These are phyloP conservation scores for Daphoenositta chrysoptera DNA, from an alignment of 2,113 vertebrate species.

Conservation along the genomic window DNA sequence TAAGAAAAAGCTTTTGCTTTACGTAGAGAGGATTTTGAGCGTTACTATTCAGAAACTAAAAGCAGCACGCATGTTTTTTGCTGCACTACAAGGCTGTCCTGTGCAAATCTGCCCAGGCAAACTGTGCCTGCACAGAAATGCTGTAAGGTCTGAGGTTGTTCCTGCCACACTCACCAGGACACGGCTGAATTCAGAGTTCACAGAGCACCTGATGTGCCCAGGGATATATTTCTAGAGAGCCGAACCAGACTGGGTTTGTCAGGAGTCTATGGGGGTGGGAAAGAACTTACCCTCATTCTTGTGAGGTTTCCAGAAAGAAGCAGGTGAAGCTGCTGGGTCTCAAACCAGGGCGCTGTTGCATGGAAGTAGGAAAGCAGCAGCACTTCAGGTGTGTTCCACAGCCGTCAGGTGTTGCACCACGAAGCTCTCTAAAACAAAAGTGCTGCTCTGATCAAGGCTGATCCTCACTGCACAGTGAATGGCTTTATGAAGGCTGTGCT, in stretches of 20 bases:
- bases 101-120: neutral
- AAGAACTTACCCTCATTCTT: accelerated
- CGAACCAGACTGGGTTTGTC: neutral
- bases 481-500: neutral
- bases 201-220: accelerated
- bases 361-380: neutral
- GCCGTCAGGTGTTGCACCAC: accelerated
- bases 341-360: accelerated
- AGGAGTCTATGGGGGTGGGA: accelerated
- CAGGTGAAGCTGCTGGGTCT: neutral
- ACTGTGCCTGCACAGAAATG: accelerated
- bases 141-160: accelerated
- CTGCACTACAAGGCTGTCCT: neutral
- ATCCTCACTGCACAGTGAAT: neutral
- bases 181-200: accelerated
- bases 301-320: neutral
- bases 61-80: neutral
- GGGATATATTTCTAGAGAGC: neutral
- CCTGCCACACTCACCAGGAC: accelerated
- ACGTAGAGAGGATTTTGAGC: neutral
- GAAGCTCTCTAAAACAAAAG: neutral
- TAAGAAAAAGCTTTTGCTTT: neutral
- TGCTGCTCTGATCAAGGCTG: neutral
- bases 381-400: neutral
- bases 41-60: neutral